These are phyloP conservation scores for Anticlea derivata DNA, from an alignment of 2,888 invertebrate species.

Conservation along the genomic window DNA sequence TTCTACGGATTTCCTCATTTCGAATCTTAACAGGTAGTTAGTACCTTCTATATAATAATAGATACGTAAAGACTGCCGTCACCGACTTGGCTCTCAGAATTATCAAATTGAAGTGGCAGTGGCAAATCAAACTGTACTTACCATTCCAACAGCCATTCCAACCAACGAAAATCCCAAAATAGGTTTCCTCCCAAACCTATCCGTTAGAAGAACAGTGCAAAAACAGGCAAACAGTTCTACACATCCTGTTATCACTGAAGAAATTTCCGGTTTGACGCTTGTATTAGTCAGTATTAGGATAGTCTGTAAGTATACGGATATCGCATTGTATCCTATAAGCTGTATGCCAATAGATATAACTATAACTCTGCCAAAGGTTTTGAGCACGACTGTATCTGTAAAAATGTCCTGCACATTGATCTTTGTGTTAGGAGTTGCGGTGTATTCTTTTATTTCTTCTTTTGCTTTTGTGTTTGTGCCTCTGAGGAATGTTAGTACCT, in stretches of 20 bases:
- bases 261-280: conserved; percentile 23
- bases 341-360: conserved; percentile 10
- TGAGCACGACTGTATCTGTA: conserved; percentile 21
- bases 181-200: conserved; percentile 31
- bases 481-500: conserved; percentile 22
- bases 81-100: too few relatives aligned
- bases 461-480: conserved; percentile 14
- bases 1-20: too few relatives aligned
- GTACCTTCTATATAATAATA: too few relatives aligned
- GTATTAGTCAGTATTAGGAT: conserved; percentile 25
- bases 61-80: too few relatives aligned
- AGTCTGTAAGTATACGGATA: conserved; percentile 28
- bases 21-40: too few relatives aligned
- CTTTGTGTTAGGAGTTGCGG: neutral
- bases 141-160: conserved; percentile 29
- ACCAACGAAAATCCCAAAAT: conserved; percentile 20
- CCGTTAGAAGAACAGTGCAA: conserved; percentile 24
- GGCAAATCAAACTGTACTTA: conserved; percentile 17
- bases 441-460: conserved; percentile 28
- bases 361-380: conserved; percentile 25
- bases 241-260: conserved; percentile 28
- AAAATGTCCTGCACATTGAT: conserved; percentile 6
- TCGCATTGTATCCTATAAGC: conserved; percentile 24
- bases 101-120: too few relatives aligned
- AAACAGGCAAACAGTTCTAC: conserved; percentile 23